Evolutionary conservation across 2,113 vertebrate species (phyloP).

Genomic region (Hippopotamus amphibius): DNA sequence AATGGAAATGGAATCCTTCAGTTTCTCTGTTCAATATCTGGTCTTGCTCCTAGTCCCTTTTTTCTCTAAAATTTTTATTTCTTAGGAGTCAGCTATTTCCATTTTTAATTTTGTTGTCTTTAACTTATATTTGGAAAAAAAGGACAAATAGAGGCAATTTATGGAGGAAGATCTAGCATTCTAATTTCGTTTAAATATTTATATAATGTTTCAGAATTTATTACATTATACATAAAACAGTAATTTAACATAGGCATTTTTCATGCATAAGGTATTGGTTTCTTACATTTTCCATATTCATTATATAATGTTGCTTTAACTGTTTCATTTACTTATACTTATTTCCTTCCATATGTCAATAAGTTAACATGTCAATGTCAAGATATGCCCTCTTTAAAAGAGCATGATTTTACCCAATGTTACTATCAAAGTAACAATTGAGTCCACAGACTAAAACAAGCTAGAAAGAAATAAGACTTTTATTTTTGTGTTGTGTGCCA

Average conservation of each 20-base stretch:
- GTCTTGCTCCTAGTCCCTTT: background rate
- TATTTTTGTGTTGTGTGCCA: background rate
- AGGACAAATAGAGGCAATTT: background rate
- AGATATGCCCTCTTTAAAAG: slow-evolving; percentile 14
- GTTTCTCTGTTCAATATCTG: background rate
- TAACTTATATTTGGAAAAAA: background rate
- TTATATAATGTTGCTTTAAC: background rate
- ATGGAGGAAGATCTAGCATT: background rate
- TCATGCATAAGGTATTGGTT: background rate
- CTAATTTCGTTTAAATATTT: background rate
- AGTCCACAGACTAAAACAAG: background rate
- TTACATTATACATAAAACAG: background rate
- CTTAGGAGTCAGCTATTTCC: background rate
- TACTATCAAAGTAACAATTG: background rate
- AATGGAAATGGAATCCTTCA: background rate
- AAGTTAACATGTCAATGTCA: background rate
- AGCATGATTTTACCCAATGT: background rate
- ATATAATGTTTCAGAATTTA: background rate
- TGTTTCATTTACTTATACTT: background rate
- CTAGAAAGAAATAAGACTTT: background rate
- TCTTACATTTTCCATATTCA: background rate
- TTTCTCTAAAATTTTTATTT: background rate
- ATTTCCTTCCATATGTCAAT: background rate
- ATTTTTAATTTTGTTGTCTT: background rate
- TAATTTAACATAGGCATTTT: background rate